Conservation (phyloP, 2,888 invertebrate species). For the Zaprionus bogoriensis region DNA sequence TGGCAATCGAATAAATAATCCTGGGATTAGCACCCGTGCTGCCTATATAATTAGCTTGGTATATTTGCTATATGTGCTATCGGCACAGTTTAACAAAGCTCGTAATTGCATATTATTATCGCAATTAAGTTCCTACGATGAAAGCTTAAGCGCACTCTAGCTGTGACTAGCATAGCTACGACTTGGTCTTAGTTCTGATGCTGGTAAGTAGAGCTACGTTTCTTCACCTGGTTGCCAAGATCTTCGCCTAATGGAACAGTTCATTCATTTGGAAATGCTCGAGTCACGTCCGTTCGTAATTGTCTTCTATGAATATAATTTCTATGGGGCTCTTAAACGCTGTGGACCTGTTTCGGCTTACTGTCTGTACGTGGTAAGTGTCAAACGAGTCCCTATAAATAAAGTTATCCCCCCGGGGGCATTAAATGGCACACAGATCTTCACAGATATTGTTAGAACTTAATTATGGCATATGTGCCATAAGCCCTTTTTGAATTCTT, state of each 20-base stretch:
- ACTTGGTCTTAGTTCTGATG: no score
- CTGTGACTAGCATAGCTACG: no score
- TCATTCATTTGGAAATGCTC: background rate
- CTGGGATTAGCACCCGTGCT: background rate
- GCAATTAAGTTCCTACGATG: no score
- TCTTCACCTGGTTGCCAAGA: background rate
- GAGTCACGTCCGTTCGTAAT: constrained; percentile 5
- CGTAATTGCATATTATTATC: no score
- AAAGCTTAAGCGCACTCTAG: no score
- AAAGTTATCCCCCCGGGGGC: background rate
- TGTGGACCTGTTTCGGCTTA: background rate
- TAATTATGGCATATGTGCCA: background rate
- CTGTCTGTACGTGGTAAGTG: background rate
- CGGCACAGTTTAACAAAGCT: background rate
- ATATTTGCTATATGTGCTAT: background rate
- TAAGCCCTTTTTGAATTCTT: background rate
- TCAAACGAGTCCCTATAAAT: background rate
- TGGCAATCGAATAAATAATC: background rate
- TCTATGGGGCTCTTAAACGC: constrained; percentile 2
- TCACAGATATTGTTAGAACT: background rate
- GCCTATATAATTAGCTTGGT: background rate
- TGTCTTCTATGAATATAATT: constrained; percentile 3
- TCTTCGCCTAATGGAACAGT: background rate
- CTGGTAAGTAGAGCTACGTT: background rate
- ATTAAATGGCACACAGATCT: background rate